Conservation (phyloP, 2,888 invertebrate species). For the Parapristionchus giblindavisi region DNA sequence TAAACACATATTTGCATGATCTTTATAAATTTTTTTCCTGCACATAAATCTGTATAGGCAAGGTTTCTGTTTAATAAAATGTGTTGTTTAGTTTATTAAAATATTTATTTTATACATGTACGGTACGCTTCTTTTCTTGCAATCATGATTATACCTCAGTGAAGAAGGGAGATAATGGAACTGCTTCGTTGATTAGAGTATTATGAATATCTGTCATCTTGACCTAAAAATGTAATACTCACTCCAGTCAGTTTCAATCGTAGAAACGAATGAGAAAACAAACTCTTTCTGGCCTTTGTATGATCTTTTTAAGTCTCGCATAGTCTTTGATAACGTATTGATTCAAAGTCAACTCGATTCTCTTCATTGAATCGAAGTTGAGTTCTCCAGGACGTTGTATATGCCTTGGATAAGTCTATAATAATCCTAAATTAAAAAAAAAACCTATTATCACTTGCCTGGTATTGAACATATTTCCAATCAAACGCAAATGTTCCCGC, state of each 20-base stretch:
- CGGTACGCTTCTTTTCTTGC: too few species aligned
- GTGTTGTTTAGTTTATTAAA: too few species aligned
- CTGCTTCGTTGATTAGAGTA: not conserved
- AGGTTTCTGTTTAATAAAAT: too few species aligned
- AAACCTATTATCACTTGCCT: too few species aligned
- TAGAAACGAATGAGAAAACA: not conserved
- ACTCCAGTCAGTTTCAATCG: not conserved
- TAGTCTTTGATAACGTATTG: not conserved
- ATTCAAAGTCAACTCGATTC: not conserved
- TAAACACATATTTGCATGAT: too few species aligned
- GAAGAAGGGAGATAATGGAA: not conserved
- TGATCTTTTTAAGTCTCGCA: not conserved
- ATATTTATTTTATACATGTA: too few species aligned
- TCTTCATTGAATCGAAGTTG: not conserved
- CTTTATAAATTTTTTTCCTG: too few species aligned
- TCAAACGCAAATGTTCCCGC: not conserved
- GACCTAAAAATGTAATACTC: not conserved
- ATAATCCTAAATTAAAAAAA: too few species aligned
- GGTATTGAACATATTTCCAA: not conserved
- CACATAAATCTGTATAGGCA: too few species aligned
- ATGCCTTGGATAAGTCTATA: not conserved
- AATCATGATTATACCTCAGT: not conserved
- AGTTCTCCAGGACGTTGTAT: not conserved
- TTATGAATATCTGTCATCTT: constrained; percentile 14
- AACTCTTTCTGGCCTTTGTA: constrained; percentile 1